Base-by-base conservation (phyloP, 2,888 invertebrate genomes). In the Ephialtes manifestator region DNA sequence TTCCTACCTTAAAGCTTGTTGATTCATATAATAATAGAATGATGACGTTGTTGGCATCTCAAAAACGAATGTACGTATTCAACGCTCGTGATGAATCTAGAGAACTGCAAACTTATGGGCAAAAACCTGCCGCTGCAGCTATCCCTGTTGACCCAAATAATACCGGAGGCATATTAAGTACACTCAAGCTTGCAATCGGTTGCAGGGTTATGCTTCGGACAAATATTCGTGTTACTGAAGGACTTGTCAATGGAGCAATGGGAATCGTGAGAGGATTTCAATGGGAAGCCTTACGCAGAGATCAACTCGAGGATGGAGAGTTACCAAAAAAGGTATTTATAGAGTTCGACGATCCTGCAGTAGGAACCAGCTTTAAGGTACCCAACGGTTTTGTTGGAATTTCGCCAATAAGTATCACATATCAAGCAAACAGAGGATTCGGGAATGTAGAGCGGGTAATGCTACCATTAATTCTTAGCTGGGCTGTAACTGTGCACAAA, bases 121-220 rank as follows among this genome's bases (percentile, higher is more conserved):
- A 63, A 51, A 86, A 87, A 10, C 77, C 89, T 18, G 43, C 81
- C 11, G 46, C 65, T 0, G n/a, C 85, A 67, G 76, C 81, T n/a
- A 18, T 91, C 15, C 84, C 76, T 10, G 43, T 63, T 3, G 89
- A 82, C 63, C 46, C 75, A 0, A 83, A 75, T 67, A 83, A 77
- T 15, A 58, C 82, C 1, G 76, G 74, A 58, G 77, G 81, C 11
- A 48, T 83, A 4, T 51, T 65, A 7, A 55, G n/a, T 13, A 48
- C 51, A 20, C 67, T 83, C 1, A 77, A 68, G 53, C 35, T 87
- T 20, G 53, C 63, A 39, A 39, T 58, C 4, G 81, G 84, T 60
- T 89, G 88, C 1, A 86, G 88, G n/a, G 86, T 91, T 0, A 91
- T 91, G 90, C 75, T 90, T 4, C 84, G 90, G n/a, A 78, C 88